Conservation (phyloP, 2,797 vertebrate genomes). For the Microctenopoma steveboyesi region DNA sequence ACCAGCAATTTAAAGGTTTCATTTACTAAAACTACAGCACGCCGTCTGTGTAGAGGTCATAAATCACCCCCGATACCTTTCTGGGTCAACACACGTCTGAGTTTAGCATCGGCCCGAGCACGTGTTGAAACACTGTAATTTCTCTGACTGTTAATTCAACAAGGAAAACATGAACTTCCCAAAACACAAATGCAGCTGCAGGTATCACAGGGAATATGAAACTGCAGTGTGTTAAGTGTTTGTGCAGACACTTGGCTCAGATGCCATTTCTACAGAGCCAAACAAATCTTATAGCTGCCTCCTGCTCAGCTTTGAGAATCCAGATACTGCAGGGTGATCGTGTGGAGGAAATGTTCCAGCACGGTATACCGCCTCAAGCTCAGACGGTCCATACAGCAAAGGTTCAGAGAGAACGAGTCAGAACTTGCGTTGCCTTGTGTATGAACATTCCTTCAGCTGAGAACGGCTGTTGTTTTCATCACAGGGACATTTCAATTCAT, state of each 20-base stretch:
- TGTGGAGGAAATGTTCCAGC: not conserved
- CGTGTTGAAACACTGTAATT: not conserved
- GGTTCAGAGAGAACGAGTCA: conserved; percentile 20
- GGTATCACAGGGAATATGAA: not conserved
- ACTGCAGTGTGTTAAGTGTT: not conserved
- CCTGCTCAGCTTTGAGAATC: conserved; percentile 7
- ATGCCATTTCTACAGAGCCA: conserved; percentile 1
- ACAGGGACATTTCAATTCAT: not conserved
- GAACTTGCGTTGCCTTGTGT: conserved; percentile 20
- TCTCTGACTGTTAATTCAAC: rapidly evolving
- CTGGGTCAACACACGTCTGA: not conserved
- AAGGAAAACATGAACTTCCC: not conserved
- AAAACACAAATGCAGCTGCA: conserved; percentile 1
- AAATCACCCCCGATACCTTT: not conserved
- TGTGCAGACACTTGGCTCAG: not conserved
- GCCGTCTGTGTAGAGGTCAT: not conserved
- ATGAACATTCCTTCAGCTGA: conserved; percentile 36
- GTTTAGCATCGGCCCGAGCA: not conserved
- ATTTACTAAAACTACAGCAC: not conserved
- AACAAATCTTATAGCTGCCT: not conserved
- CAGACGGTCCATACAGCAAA: not conserved
- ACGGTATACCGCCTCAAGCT: not conserved
- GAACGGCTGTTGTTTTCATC: not conserved
- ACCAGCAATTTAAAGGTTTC: not conserved
- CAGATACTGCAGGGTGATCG: not conserved